phyloP scores from a whole-genome alignment of 2,888 invertebrate species.

The Euzophera pinguis region DNA sequence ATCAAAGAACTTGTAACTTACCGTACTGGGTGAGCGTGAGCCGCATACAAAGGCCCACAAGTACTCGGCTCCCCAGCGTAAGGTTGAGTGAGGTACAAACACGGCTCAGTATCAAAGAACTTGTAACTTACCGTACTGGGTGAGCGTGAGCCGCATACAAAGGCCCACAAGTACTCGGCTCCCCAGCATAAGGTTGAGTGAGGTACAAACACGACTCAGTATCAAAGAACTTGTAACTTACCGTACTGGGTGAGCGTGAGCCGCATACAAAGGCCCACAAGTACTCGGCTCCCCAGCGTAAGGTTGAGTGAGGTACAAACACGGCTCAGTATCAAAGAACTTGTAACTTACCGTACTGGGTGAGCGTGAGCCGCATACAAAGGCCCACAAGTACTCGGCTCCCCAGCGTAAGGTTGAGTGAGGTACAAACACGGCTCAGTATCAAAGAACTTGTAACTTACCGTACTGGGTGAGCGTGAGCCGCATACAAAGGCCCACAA shows the following conservation, averaged over 20 bases:
- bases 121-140: constrained; percentile 25
- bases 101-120: too few relatives aligned
- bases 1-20: too few relatives aligned
- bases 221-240: too few relatives aligned
- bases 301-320: constrained; percentile 75
- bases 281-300: constrained; percentile 83
- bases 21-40: constrained; percentile 77
- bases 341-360: too few relatives aligned
- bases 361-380: constrained; percentile 81
- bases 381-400: constrained; percentile 84
- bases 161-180: constrained; percentile 84
- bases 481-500: too few relatives aligned
- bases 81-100: too few relatives aligned
- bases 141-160: constrained; percentile 81
- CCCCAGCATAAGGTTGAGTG: constrained; percentile 82
- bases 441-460: too few relatives aligned
- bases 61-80: too few relatives aligned
- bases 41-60: constrained; percentile 82
- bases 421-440: too few relatives aligned
- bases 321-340: constrained; percentile 58
- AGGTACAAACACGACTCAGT: constrained; percentile 60
- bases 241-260: constrained; percentile 78
- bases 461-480: too few relatives aligned
- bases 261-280: constrained; percentile 82
- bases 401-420: constrained; percentile 82